Conservation (phyloP, 1,140 invertebrate species). For the Aphelinus certus region DNA sequence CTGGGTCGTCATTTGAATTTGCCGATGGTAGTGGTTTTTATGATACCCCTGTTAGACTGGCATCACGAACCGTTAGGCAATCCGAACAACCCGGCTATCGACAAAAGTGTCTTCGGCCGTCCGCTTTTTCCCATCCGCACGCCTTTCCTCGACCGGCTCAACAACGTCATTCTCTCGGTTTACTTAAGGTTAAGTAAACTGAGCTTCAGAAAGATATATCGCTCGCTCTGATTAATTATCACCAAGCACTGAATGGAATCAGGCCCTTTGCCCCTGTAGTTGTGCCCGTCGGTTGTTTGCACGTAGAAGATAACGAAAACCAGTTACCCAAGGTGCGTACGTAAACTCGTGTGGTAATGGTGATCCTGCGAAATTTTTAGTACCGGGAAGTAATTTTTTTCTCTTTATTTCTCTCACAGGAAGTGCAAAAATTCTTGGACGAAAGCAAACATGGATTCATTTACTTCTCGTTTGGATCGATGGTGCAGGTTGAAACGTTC, state of each 20-base stretch:
- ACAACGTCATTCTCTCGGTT: background rate
- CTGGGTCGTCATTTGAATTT: constrained; percentile 67
- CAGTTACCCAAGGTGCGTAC: constrained; percentile 45
- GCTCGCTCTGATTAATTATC: constrained; percentile 68
- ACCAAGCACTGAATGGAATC: constrained; percentile 65
- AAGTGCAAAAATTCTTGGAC: constrained; percentile 73
- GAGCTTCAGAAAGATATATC: constrained; percentile 63
- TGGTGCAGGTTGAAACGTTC: constrained; percentile 72
- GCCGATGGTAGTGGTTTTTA: constrained; percentile 67
- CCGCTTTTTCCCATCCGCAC: constrained; percentile 47
- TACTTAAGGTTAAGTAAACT: constrained; percentile 29
- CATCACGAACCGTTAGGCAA: constrained; percentile 68
- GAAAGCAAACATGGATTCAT: constrained; percentile 75
- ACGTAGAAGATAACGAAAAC: constrained; percentile 52
- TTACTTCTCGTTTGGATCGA: constrained; percentile 78
- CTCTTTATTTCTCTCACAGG: constrained; percentile 57
- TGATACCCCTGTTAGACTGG: constrained; percentile 67
- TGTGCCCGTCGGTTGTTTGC: constrained; percentile 70
- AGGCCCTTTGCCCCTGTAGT: constrained; percentile 63
- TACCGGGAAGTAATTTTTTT: background rate
- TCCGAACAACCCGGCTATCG: constrained; percentile 67
- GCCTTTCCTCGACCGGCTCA: background rate
- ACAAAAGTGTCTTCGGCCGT: constrained; percentile 49
- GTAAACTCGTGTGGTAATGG: background rate
- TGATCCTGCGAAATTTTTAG: background rate